Evolutionary conservation across 2,113 vertebrate genomes (phyloP), one percentile per base, ranked within the genome.

Genomic region (Xenus cinereus): DNA sequence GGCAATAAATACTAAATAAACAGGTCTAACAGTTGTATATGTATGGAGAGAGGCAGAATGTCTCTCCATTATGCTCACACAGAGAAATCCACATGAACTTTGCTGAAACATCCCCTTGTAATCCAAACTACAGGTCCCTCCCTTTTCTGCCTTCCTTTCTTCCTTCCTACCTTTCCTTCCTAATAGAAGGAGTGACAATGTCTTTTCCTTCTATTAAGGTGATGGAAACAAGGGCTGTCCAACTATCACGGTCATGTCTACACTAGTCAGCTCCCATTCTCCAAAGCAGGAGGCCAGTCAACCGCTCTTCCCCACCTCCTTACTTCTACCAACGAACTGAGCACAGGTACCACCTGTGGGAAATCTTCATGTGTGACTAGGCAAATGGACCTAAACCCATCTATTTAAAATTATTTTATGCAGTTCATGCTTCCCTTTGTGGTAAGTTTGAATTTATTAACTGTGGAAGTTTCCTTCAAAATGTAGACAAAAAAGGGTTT

Each of bases 11-110:
- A 21, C 1, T 56, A 64, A 87, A 81, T 46, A 59, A 97, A 75
- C 14, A 56, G 7, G 5, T 59, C 0, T 16, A 74, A 20, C 28
- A 46, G 16, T 59, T 0, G 1, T 39, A 32, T 41, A 37, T 24
- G 3, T 18, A 33, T 35, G 43, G 37, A 50, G 83, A 54, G 37
- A 62, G 60, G 26, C 35, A 88, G 59, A 56, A 90, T 27, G 7
- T 60, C 37, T 66, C 33, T 84, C 24, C 46, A 4, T 39, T 30
- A 48, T 9, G 45, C 6, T 6, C 10, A 5, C 3, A 4, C 20
- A 26, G 8, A 67, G 32, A 62, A 77, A 67, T 45, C 22, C 59
- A 78, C 50, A 50, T 20, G 71, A 89, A 43, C 16, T 41, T 71
- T 50, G 24, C 22, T 35, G n/a, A 41, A 63, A 41, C 0, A 2